Conservation (phyloP, 2,888 invertebrate species). For the Meteorus colon region DNA sequence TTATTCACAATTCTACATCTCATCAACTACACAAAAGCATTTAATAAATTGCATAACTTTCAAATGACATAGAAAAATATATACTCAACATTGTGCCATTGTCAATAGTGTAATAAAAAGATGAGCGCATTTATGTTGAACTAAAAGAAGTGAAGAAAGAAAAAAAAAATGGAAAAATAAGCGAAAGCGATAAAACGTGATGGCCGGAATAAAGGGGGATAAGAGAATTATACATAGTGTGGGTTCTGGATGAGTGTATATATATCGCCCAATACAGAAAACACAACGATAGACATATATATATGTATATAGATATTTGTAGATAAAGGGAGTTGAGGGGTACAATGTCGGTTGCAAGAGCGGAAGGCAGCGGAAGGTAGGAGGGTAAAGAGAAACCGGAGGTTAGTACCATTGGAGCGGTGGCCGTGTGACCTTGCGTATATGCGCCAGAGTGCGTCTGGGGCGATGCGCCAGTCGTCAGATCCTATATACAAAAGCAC, state of each 20-base stretch:
- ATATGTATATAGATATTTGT: not conserved
- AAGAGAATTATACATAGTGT: constrained; percentile 2
- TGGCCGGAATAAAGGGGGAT: constrained; percentile 12
- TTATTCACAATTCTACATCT: too few species aligned
- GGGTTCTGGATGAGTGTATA: constrained; percentile 6
- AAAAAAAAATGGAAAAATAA: constrained; percentile 35
- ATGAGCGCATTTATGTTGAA: not conserved
- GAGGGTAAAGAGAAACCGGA: constrained; percentile 46
- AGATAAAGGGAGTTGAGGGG: constrained; percentile 44
- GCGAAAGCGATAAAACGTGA: not conserved
- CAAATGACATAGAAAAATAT: too few species aligned
- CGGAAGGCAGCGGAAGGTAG: constrained; percentile 30
- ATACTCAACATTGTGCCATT: not conserved
- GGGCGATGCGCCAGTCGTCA: constrained; percentile 49
- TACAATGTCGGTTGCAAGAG: not conserved
- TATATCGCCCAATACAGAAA: constrained; percentile 16
- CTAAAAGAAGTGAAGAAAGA: constrained; percentile 7
- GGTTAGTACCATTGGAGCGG: constrained; percentile 68
- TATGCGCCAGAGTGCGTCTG: constrained; percentile 60
- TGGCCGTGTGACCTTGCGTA: constrained; percentile 71
- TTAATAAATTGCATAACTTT: not conserved
- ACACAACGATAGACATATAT: constrained; percentile 24
- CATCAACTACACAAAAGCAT: too few species aligned
- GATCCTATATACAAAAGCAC: constrained; percentile 4
- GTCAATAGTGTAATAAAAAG: not conserved